A percentile compares a stretch with the other conserved stretches of the same genome.
Conservation (phyloP, 2,797 vertebrate genomes). For the Tamandua tetradactyla region DNA sequence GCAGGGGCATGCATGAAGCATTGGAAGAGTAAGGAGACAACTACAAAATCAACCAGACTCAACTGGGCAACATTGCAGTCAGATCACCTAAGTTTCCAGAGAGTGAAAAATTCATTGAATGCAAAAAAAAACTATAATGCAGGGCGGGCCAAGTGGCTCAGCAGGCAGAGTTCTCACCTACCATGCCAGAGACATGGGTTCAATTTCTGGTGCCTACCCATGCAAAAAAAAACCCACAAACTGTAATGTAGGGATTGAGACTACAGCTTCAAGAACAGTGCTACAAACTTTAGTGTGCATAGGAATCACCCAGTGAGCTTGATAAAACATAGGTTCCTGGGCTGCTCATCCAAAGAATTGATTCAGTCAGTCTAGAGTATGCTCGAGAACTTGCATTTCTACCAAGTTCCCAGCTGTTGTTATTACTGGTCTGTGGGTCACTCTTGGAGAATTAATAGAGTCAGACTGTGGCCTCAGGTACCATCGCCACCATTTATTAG, state of each 20-base stretch:
- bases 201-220: too few relatives aligned
- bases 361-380: not conserved
- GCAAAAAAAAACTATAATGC: too few relatives aligned
- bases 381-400: not conserved
- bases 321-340: not conserved
- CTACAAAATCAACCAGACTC: not conserved
- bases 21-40: not conserved
- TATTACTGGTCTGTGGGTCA: not conserved
- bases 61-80: not conserved
- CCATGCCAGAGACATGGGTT: too few relatives aligned
- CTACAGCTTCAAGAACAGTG: not conserved
- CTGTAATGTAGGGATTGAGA: not conserved
- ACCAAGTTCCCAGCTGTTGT: not conserved
- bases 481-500: not conserved
- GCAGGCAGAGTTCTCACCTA: too few relatives aligned
- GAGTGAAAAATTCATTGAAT: not conserved
- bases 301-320: not conserved
- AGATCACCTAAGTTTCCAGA: not conserved
- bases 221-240: too few relatives aligned
- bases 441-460: not conserved
- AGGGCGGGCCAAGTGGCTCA: too few relatives aligned
- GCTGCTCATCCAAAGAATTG: not conserved
- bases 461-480: not conserved
- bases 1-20: fast-evolving
- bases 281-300: not conserved